Percentiles rank a stretch among this genome's conserved stretches.
These are phyloP conservation scores for Thalpophila matura DNA, from an alignment of 2,888 invertebrate species.

Conservation along the genomic window DNA sequence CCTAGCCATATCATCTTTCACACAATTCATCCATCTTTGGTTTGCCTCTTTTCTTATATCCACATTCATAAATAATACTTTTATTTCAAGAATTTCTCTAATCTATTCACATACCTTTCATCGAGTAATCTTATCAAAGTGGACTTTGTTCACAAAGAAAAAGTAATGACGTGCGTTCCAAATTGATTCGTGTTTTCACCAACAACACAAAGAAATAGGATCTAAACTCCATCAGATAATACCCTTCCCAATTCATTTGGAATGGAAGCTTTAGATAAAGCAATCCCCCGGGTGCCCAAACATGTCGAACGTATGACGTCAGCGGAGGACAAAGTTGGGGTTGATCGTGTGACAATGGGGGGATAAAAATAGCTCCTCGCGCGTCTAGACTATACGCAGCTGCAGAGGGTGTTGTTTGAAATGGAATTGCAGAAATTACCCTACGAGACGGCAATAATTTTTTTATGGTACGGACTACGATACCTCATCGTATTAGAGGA, in stretches of 20 bases:
- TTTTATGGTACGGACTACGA: not conserved
- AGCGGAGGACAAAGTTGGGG: slow-evolving; percentile 13
- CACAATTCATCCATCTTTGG: too few species aligned
- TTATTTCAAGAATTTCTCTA: too few species aligned
- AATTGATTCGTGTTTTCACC: not conserved
- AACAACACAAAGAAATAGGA: slow-evolving; percentile 10
- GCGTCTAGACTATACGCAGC: slow-evolving; percentile 45
- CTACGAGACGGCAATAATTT: not conserved
- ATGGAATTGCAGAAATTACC: not conserved
- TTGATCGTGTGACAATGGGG: too few species aligned
- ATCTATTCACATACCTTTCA: not conserved
- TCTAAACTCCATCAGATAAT: not conserved
- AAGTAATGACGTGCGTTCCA: not conserved
- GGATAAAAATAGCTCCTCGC: slow-evolving; percentile 28
- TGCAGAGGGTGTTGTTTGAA: not conserved
- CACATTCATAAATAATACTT: too few species aligned
- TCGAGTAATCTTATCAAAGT: not conserved
- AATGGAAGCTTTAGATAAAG: slow-evolving; percentile 9
- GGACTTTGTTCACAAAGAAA: slow-evolving; percentile 33
- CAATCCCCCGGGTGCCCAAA: slow-evolving; percentile 2
- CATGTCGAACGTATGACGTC: slow-evolving; percentile 31
- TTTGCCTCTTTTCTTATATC: too few species aligned
- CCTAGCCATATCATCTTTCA: too few species aligned
- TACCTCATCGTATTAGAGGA: too few species aligned
- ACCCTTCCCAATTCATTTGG: slow-evolving; percentile 14